These are phyloP conservation scores for Oreochromis spilurus DNA, from an alignment of 2,113 vertebrate genomes.

Conservation along the genomic window DNA sequence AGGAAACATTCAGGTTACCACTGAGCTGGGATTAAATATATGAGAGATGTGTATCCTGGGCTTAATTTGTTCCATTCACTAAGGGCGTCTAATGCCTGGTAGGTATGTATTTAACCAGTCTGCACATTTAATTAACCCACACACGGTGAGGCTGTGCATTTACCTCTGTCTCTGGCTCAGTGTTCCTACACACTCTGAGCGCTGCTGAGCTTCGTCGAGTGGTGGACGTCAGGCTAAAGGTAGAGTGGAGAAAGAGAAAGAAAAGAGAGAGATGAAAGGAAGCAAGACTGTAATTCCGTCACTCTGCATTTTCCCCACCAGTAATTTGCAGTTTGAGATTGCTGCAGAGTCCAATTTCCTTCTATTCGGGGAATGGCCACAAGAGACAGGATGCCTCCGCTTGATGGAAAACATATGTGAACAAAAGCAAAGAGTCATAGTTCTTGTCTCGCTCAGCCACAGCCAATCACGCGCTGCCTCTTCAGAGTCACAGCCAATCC, in stretches of 20 bases:
- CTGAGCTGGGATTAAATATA: not conserved
- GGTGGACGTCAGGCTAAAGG: constrained; percentile 85
- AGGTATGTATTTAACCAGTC: not conserved
- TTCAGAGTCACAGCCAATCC: constrained; percentile 32
- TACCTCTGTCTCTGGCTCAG: constrained; percentile 85
- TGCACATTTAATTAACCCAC: not conserved
- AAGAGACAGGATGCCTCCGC: constrained; percentile 50
- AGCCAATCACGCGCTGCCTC: constrained; percentile 23
- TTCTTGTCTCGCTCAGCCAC: not conserved
- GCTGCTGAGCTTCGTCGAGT: constrained; percentile 91
- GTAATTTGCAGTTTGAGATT: constrained; percentile 34
- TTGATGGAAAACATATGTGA: constrained; percentile 66
- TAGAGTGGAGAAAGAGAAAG: not conserved
- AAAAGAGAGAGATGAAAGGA: not conserved
- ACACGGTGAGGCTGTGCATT: not conserved
- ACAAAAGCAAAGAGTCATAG: constrained; percentile 3
- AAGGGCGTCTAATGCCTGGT: not conserved
- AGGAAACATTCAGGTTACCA: constrained; percentile 4
- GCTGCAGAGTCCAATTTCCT: constrained; percentile 8
- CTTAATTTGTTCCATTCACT: not conserved
- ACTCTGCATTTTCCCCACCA: not conserved
- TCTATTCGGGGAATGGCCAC: constrained; percentile 16
- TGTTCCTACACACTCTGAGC: constrained; percentile 79
- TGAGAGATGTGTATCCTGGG: not conserved
- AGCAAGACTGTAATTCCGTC: not conserved